Base-by-base conservation (phyloP, 2,797 vertebrate genomes). In the Gobio occitaniae region DNA sequence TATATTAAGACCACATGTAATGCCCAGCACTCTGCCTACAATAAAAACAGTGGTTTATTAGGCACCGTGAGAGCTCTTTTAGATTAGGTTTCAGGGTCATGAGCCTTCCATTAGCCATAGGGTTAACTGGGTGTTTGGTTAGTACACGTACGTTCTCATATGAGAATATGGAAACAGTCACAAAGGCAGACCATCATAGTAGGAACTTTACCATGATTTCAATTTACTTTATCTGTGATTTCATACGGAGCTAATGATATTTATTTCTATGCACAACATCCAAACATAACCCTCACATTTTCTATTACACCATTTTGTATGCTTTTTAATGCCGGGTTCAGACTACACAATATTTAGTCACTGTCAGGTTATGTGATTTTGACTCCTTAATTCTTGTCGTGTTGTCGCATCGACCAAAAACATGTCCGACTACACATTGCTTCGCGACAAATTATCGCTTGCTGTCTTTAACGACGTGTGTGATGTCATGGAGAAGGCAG, bases 1-100 rank as follows among this genome's bases (percentile, higher is more conserved):
- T 93, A 87, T 91, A 93, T 92, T 92, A 91, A 90, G 92, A 89
- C 92, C 93, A 94, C 90, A 94, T 93, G 93, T 93, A 92, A 91
- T 91, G 91, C 88, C 82, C 84, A 78, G 86, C 89, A 87, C 90
- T 93, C 87, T 52, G 88, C 91, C 91, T 88, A 80, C 93, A 88
- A 89, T 92, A 91, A 94, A 94, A 94, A 94, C 93, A 95, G 74
- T 75, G 78, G 89, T 90, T 92, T 93, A 91, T 93, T 91, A 91
- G 83, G 89, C 86, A 66, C 83, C 25, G 90, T 89, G 89, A 87
- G 84, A 84, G 83, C 70, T 61, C 86, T 88, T 85, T 86, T 90
- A 86, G 91, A 88, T 89, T 90, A 86, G 86, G 90, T 92, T 92
- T 93, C 89, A 92, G 91, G 86, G 88, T 95, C 93, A 94, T 92